Conservation (phyloP, 2,797 vertebrate genomes). For the Novumbra hubbsi region DNA sequence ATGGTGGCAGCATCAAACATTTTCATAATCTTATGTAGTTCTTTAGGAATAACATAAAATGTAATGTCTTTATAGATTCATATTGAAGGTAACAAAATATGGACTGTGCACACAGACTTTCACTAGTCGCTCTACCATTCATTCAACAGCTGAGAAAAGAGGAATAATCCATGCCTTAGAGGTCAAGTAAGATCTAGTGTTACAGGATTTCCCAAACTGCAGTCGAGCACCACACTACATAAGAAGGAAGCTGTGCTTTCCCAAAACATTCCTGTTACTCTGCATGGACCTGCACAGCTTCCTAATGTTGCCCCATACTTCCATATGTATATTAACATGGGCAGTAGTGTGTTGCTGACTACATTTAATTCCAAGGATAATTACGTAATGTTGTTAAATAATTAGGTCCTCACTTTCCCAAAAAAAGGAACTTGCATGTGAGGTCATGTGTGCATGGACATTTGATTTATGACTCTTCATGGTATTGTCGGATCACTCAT, state of each 20-base stretch:
- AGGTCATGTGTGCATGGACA: background rate
- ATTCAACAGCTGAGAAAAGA: background rate
- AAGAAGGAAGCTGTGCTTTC: slow-evolving; percentile 77
- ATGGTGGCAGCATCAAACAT: no score
- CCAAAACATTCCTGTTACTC: slow-evolving; percentile 65
- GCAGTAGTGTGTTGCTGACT: background rate
- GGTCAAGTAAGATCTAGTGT: slow-evolving; percentile 34
- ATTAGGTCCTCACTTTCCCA: background rate
- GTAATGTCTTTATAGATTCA: no score
- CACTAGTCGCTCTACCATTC: no score
- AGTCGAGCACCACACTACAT: slow-evolving; percentile 18
- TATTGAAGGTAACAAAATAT: background rate
- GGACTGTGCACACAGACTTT: no score
- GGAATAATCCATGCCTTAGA: background rate
- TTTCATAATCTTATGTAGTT: no score
- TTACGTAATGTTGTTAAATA: slow-evolving; percentile 19
- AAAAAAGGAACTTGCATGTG: background rate
- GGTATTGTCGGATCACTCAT: background rate
- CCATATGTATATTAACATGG: slow-evolving; percentile 3
- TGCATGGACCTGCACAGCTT: slow-evolving; percentile 43
- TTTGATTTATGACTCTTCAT: background rate
- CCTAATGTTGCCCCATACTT: slow-evolving; percentile 42
- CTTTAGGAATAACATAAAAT: no score
- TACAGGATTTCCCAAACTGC: slow-evolving; percentile 55
- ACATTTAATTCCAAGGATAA: slow-evolving; percentile 8